phyloP scores from a whole-genome alignment of 2,888 invertebrate species.

The Heliconius aoede region DNA sequence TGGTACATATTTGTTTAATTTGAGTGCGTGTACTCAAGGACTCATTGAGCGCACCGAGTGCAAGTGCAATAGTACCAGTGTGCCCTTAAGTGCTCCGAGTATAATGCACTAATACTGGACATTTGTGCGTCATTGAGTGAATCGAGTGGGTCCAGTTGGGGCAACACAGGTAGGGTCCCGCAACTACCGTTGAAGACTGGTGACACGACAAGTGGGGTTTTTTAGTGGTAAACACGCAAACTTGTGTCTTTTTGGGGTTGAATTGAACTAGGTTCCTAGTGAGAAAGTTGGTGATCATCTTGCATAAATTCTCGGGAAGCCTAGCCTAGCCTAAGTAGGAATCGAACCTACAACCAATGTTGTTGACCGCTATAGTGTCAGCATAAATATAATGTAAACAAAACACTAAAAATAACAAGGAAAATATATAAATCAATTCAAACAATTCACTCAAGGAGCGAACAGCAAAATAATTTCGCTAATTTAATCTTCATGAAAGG shows the following conservation, averaged over 20 bases:
- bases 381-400: not conserved
- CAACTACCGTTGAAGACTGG: no score
- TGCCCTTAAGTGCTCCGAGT: not conserved
- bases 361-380: no score
- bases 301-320: no score
- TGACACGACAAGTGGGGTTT: no score
- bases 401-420: not conserved
- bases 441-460: constrained; percentile 40
- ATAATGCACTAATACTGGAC: not conserved
- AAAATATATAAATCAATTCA: constrained; percentile 39
- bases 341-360: not conserved
- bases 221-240: no score
- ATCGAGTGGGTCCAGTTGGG: no score
- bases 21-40: not conserved
- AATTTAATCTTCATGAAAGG: constrained; percentile 44
- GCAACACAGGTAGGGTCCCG: no score
- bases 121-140: not conserved
- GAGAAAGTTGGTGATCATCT: no score
- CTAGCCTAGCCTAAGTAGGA: not conserved
- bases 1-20: not conserved
- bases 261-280: no score
- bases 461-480: constrained; percentile 45
- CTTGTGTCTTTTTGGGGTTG: no score
- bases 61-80: not conserved
- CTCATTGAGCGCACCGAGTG: not conserved